Percentiles rank a stretch among this genome's conserved stretches.
phyloP scores from a whole-genome alignment of 2,113 vertebrate species.

The Gambusia holbrooki region DNA sequence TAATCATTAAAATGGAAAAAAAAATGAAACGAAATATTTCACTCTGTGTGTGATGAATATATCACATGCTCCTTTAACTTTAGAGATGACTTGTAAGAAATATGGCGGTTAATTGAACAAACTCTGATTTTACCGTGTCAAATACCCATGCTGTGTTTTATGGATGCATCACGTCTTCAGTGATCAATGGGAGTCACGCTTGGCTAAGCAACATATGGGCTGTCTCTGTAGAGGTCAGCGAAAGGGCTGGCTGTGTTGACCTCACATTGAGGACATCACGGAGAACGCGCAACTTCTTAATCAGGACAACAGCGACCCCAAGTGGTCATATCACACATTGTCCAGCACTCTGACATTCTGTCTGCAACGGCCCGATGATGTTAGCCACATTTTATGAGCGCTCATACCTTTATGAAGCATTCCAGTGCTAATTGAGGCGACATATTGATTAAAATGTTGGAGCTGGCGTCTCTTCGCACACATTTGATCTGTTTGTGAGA shows the following conservation, averaged over 20 bases:
- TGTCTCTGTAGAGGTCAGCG: conserved; percentile 36
- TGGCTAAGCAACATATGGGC: too few species aligned
- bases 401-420: neutral
- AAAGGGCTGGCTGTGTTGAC: conserved; percentile 34
- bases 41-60: too few species aligned
- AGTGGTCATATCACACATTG: conserved; percentile 39
- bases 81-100: too few species aligned
- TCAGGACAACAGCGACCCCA: conserved; percentile 68
- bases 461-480: neutral
- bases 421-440: neutral
- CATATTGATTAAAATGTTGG: neutral
- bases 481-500: neutral
- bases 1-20: too few species aligned
- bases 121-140: too few species aligned
- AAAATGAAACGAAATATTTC: too few species aligned
- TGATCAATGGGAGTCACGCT: too few species aligned
- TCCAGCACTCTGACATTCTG: neutral
- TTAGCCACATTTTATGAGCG: neutral
- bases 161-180: too few species aligned
- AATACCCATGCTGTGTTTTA: too few species aligned
- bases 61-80: too few species aligned
- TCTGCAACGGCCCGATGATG: too few species aligned
- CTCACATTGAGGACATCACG: conserved; percentile 48
- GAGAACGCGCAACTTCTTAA: neutral
- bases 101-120: too few species aligned